Evolutionary conservation across 2,113 vertebrate genomes (phyloP).

Genomic region (Perccottus glenii): DNA sequence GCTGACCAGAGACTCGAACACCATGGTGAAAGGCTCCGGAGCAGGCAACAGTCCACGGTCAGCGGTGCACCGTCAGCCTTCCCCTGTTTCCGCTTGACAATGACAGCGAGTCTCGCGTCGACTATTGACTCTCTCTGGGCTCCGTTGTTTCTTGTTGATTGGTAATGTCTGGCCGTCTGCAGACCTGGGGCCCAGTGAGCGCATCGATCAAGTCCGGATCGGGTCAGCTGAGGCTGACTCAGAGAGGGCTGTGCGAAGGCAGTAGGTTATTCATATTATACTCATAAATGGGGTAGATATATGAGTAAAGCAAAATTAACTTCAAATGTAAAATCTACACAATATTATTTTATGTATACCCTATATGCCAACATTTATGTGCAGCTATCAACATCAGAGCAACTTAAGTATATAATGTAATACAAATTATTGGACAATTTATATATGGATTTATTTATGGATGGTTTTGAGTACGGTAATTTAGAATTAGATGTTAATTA

Average conservation of each 20-base stretch:
- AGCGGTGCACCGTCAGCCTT: neutral
- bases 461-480: too few relatives aligned
- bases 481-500: too few relatives aligned
- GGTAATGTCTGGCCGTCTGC: conserved; percentile 7
- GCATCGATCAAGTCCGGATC: neutral
- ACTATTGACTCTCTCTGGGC: conserved; percentile 15
- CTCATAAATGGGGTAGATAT: too few relatives aligned
- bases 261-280: too few relatives aligned
- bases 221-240: conserved; percentile 12
- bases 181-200: neutral
- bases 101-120: neutral
- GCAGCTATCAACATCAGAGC: too few relatives aligned
- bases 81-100: conserved; percentile 30
- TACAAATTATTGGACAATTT: too few relatives aligned
- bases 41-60: neutral
- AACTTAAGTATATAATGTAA: too few relatives aligned
- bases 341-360: too few relatives aligned
- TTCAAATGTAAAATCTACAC: too few relatives aligned
- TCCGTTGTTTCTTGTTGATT: conserved; percentile 21
- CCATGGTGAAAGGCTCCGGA: conserved; percentile 74
- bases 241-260: neutral
- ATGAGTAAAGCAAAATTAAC: too few relatives aligned
- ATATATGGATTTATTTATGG: too few relatives aligned
- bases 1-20: conserved; percentile 93
- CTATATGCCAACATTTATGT: too few relatives aligned